phyloP scores from a whole-genome alignment of 2,797 vertebrate species.

The Dendrocincla tyrannina region DNA sequence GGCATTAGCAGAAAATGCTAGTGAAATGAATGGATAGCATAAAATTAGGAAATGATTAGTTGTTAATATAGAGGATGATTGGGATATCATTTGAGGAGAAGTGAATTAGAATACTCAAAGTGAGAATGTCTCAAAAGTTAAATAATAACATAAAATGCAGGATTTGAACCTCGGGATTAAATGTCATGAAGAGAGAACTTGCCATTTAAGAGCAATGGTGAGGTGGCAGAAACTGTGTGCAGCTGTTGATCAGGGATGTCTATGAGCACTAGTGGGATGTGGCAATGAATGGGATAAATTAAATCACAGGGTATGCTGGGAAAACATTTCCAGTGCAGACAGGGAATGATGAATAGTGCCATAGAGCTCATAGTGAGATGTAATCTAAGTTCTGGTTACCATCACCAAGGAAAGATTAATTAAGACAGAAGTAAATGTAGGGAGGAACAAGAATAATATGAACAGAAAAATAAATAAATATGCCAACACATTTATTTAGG shows the following conservation, averaged over 20 bases:
- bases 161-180: background rate
- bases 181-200: background rate
- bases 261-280: background rate
- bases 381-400: background rate
- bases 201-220: background rate
- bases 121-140: background rate
- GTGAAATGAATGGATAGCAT: background rate
- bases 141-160: background rate
- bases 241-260: background rate
- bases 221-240: background rate
- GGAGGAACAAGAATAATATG: background rate
- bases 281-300: background rate
- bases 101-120: background rate
- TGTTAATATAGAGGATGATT: background rate
- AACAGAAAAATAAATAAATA: background rate
- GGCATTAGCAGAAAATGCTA: background rate
- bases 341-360: background rate
- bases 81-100: background rate
- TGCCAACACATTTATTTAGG: background rate
- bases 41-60: background rate
- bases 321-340: background rate
- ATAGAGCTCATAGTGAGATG: background rate
- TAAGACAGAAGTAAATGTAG: background rate
- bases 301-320: background rate
- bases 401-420: background rate